phyloP scores from a whole-genome alignment of 2,113 vertebrate species.

The Vidua chalybeata region DNA sequence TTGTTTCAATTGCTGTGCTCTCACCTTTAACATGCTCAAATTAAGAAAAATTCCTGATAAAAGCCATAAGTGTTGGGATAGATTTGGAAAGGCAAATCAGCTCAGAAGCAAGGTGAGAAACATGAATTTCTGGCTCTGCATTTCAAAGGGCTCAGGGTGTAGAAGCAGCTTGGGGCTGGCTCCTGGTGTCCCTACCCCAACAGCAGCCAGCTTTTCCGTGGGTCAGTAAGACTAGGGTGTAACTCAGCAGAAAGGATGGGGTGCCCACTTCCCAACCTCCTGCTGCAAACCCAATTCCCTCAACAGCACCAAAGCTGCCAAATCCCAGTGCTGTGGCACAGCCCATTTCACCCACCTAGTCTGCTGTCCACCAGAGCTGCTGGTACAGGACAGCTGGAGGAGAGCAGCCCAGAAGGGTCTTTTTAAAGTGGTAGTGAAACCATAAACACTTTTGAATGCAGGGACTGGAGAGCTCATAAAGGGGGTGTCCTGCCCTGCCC shows the following conservation, averaged over 20 bases:
- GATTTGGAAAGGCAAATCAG: background rate
- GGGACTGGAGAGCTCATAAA: background rate
- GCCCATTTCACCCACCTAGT: rapidly evolving
- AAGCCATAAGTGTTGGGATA: background rate
- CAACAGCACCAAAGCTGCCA: background rate
- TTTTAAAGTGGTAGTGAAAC: background rate
- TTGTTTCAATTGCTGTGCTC: background rate
- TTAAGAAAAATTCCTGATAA: background rate
- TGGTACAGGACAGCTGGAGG: background rate
- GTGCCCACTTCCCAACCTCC: background rate
- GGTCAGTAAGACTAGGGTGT: rapidly evolving
- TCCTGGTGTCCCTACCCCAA: background rate
- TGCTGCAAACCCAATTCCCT: background rate
- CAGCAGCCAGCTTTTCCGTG: background rate
- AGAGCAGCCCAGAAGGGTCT: background rate
- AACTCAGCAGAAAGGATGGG: background rate
- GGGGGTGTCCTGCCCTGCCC: background rate
- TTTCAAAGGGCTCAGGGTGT: background rate
- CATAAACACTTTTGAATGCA: background rate
- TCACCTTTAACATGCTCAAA: background rate
- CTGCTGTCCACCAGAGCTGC: background rate
- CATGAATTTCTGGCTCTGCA: background rate
- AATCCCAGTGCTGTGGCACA: background rate
- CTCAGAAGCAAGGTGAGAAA: background rate
- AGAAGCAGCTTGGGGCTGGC: background rate